phyloP scores from a whole-genome alignment of 2,113 vertebrate genomes.

The Pteronura brasiliensis region DNA sequence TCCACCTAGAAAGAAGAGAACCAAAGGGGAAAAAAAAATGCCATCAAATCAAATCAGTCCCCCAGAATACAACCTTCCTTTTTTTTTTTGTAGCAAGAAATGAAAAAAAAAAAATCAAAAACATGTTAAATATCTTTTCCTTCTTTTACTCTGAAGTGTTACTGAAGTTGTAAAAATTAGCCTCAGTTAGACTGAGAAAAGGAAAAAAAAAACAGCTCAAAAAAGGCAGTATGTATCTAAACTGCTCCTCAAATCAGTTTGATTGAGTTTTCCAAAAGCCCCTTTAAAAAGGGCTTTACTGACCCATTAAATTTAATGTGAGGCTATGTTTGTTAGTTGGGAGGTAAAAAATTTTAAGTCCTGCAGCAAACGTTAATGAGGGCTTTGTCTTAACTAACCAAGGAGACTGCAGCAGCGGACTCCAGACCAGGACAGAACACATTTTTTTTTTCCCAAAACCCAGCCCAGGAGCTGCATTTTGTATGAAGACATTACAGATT shows the following conservation, averaged over 20 bases:
- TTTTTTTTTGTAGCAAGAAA: conserved; percentile 82
- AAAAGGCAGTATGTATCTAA: conserved; percentile 85
- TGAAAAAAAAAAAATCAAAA: conserved; percentile 73
- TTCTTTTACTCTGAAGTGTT: conserved; percentile 82
- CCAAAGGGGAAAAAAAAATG: conserved; percentile 76
- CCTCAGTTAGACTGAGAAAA: conserved; percentile 95
- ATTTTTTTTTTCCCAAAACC: conserved; percentile 81
- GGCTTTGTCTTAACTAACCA: conserved; percentile 90
- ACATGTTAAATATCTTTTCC: conserved; percentile 89
- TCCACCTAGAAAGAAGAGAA: conserved; percentile 81
- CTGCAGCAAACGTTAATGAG: conserved; percentile 90
- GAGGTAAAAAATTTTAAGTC: conserved; percentile 92
- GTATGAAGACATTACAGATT: conserved; percentile 90
- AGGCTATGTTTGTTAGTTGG: conserved; percentile 88
- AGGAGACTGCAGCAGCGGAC: conserved; percentile 87
- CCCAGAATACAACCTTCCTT: conserved; percentile 79
- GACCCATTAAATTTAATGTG: conserved; percentile 85
- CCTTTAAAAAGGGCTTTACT: conserved; percentile 83
- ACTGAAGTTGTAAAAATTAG: conserved; percentile 91
- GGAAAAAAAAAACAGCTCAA: conserved; percentile 74
- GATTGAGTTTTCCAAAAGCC: conserved; percentile 82
- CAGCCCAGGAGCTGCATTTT: conserved; percentile 94
- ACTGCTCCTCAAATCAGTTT: conserved; percentile 86
- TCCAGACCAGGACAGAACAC: conserved; percentile 88
- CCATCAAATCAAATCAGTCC: conserved; percentile 58